Evolutionary conservation across 2,797 vertebrate species (phyloP).

Genomic region (Odontamblyopus lacepedii): DNA sequence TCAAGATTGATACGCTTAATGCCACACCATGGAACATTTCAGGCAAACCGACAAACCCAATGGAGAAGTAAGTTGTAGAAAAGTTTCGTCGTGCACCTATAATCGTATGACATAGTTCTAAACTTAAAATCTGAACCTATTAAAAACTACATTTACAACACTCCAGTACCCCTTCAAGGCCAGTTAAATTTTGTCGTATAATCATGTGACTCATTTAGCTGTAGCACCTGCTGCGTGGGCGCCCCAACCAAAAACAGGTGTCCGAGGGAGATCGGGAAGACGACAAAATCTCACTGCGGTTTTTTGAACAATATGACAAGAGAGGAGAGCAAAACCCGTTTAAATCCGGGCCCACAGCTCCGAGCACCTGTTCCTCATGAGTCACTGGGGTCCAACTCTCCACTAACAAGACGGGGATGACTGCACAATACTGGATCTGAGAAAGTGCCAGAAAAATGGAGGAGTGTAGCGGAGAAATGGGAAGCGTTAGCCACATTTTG

Average conservation of each 20-base stretch:
- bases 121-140: background rate
- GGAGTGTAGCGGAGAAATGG: conserved; percentile 40
- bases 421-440: conserved; percentile 54
- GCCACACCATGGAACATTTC: background rate
- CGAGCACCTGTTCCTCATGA: conserved; percentile 43
- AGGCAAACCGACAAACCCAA: background rate
- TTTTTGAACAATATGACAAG: background rate
- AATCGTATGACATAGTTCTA: background rate
- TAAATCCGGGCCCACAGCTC: conserved; percentile 9
- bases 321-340: conserved; percentile 6
- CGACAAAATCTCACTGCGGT: background rate
- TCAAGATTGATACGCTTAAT: background rate
- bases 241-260: conserved; percentile 26
- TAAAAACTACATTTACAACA: background rate
- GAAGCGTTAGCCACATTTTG: conserved; percentile 62
- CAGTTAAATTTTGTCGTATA: background rate
- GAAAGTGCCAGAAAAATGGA: conserved; percentile 46
- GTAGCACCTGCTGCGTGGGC: conserved; percentile 19
- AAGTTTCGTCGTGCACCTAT: background rate
- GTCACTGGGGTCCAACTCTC: conserved; percentile 39
- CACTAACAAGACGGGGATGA: conserved; percentile 50
- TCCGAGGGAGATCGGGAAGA: background rate
- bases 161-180: background rate
- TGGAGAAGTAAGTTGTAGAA: background rate
- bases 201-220: conserved; percentile 15